Conservation (phyloP, 2,888 invertebrate species). For the Spodoptera exigua region DNA sequence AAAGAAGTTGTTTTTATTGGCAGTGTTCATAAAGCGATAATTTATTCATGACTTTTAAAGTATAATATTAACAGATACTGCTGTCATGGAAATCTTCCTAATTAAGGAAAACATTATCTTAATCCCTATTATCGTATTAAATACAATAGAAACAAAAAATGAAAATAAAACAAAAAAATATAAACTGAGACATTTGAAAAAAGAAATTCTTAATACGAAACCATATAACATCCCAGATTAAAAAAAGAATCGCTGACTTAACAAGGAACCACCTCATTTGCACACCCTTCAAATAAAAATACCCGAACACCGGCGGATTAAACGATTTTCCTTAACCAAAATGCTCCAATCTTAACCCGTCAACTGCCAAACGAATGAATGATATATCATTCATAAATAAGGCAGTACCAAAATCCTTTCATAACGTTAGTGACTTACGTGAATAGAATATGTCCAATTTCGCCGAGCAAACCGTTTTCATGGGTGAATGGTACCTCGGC, state of each 20-base stretch:
- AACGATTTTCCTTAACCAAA: constrained; percentile 47
- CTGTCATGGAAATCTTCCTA: too few relatives aligned
- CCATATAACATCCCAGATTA: constrained; percentile 18
- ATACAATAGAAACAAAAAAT: not conserved
- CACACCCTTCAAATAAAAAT: constrained; percentile 38
- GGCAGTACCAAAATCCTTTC: constrained; percentile 51
- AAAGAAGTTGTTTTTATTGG: not conserved
- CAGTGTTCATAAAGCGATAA: too few relatives aligned
- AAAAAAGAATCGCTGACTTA: constrained; percentile 24
- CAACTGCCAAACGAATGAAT: constrained; percentile 50
- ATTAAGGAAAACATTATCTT: too few relatives aligned
- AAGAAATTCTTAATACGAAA: constrained; percentile 24
- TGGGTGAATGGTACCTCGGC: constrained; percentile 91
- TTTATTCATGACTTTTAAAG: too few relatives aligned
- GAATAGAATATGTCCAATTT: constrained; percentile 93
- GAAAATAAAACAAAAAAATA: constrained; percentile 12
- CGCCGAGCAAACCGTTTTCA: constrained; percentile 92
- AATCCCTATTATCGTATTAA: not conserved
- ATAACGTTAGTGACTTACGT: constrained; percentile 88
- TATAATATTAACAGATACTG: too few relatives aligned
- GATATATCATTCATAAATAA: constrained; percentile 59
- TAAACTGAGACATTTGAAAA: constrained; percentile 11
- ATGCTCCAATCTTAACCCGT: constrained; percentile 45
- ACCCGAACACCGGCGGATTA: constrained; percentile 27
- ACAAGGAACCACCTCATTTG: constrained; percentile 31